Base-by-base conservation (phyloP, 2,888 invertebrate genomes). In the Merodon equestris region DNA sequence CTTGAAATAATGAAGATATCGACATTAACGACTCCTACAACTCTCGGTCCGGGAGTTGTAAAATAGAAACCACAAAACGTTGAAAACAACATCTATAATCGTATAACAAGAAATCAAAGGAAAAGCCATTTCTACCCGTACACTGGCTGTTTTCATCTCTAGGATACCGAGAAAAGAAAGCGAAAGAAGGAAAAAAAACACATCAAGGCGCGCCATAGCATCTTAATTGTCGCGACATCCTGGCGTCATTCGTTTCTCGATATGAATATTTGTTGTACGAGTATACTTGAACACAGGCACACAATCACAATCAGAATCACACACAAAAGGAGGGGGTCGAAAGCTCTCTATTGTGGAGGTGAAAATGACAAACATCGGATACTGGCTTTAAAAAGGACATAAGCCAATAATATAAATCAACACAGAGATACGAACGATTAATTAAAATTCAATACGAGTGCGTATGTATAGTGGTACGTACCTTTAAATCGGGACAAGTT, bases 161-260 rank as follows among this genome's bases (percentile, higher is more conserved):
- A 68, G 53, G 50, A 68, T 79, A 68, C 36, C 56, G 48, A 54
- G 40, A 13, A 45, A 54, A 44, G 18, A 47, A 58, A 19, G 36
- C 64, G 58, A 64, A 42, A 56, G 64, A 64, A 70, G 36, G 19
- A 56, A 72, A 64, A 70, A 75, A 63, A 70, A 74, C 50, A 79
- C 79, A 79, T 79, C 73, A 79, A 74, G 79, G 73, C 79, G 79
- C 84, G 85, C 86, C 86, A 87, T 84, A 83, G 85, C 87, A 87
- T 86, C 86, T 86, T 84, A 85, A 87, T 85, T 87, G 88, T 86
- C 88, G 88, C 88, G 88, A 85, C 88, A 83, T 84, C 79, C 82
- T 85, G 88, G 87, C 88, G 88, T 88, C 88, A 70, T 64, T 68
- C 18, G 64, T 17, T 67, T 77, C 50, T 56, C 54, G 50, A 45